Evolutionary conservation across 2,797 vertebrate genomes (phyloP), one percentile per base, ranked within the genome.

Genomic region (Anguilla marmorata): DNA sequence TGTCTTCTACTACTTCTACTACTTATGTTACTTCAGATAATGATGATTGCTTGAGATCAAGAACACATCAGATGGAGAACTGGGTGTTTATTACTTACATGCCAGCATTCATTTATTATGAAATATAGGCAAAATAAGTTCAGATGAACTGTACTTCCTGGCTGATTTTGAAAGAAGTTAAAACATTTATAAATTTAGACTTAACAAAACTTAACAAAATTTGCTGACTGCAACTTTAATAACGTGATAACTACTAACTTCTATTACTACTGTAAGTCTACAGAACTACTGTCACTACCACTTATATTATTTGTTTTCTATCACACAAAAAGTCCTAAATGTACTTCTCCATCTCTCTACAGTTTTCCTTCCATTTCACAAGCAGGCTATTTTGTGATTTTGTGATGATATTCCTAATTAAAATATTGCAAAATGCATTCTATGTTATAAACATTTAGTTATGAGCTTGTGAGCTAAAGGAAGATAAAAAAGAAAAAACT

Each of bases 131-230:
- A 72, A 27, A 30, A 30, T 30, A 76, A 76, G 16, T 33, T 41
- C 72, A 76, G 33, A 21, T 41, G 12, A 72, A 37, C 30, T 76
- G 72, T 4, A 41, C 30, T 4, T 76, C 27, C 69, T 30, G 33
- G 27, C 11, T 82, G 21, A 24, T 50, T n/a, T 50, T 50, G 6
- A 56, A 11, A 86, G 89, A 79, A 76, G 91, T 41, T 79, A 58
- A 54, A 92, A 63, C 60, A 89, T 80, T 45, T 89, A 87, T 50
- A 90, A 45, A 33, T 90, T 24, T 89, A 27, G n/a, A 54, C 27
- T 24, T 48, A 37, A 37, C 33, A 16, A 11, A 9, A 12, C 12
- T 41, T 41, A 41, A 41, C 37, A 41, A 41, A 41, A 41, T 41
- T n/a, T 76, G 85, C 84, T 16, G 12, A 79, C 41, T 24, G 21